Conservation (phyloP, 2,113 vertebrate genomes). For the Galbula dea region DNA sequence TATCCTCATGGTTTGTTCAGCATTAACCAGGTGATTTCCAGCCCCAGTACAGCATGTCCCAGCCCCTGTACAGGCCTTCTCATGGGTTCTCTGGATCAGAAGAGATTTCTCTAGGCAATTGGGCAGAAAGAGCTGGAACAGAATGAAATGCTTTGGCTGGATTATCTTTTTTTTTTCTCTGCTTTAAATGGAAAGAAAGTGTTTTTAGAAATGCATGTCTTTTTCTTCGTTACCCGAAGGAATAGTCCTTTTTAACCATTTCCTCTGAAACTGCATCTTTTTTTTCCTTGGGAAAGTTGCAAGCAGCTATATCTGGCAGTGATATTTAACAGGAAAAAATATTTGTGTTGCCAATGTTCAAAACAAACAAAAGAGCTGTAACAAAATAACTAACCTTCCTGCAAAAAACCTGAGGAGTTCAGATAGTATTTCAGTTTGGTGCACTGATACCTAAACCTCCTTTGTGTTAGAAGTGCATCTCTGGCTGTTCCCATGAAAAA, state of each 20-base stretch:
- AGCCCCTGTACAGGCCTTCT: neutral
- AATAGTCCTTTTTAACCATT: neutral
- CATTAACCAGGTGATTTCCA: neutral
- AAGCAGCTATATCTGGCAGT: neutral
- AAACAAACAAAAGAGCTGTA: neutral
- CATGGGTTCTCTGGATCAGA: neutral
- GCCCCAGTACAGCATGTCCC: neutral
- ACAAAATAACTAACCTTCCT: neutral
- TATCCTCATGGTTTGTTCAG: neutral
- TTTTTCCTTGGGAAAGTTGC: neutral
- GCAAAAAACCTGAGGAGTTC: neutral
- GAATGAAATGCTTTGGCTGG: neutral
- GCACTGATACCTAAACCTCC: neutral
- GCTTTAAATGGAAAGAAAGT: neutral
- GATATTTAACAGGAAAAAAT: neutral
- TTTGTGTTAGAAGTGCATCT: neutral
- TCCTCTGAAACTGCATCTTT: neutral
- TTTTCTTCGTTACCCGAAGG: neutral
- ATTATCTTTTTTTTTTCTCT: neutral
- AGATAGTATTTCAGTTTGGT: neutral
- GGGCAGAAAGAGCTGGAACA: neutral
- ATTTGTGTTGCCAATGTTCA: neutral
- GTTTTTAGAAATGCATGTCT: neutral
- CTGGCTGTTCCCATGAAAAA: constrained; percentile 7
- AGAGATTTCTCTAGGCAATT: neutral